Evolutionary conservation across 2,888 invertebrate species (phyloP), one percentile per base, ranked within the genome.

Genomic region (Rotaria macrura): DNA sequence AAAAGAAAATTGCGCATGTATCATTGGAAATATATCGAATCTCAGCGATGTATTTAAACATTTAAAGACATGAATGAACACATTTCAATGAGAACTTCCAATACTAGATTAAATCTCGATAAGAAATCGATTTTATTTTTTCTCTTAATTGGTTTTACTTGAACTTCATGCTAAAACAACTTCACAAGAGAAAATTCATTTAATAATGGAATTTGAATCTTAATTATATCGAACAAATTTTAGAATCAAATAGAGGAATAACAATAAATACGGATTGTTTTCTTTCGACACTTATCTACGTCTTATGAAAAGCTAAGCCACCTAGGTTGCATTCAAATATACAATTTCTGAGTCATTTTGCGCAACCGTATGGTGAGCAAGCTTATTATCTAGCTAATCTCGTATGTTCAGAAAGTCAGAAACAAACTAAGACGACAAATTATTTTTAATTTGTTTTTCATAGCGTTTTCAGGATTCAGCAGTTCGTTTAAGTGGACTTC

Each of bases 291-390:
- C 93, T 99, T 85, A 99, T 99, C 89, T 97, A 97, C 91, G 95
- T 98, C 47, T 95, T 99, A 20, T 92, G 99, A 79, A 97, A 97
- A 91, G 97, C 97, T 34, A 99, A 99, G 92, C 99, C 99, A 0
- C 97, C 98, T 0, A 93, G 97, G 2, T 93, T 99, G 40, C 96
- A 97, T 89, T 97, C 97, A 90, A 99, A 99, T 91, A 95, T 99
- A 85, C 95, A 97, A 91, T 99, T 94, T 91, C 95, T 99, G 88
- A 97, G 95, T 23, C 93, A 97, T 83, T 99, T 97, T 92, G 95
- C 96, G 25, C 79, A 79, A n/a, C 79, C 79, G 34, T 43, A 43
- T 79, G 79, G 79, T 43, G 79, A 79, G 43, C 79, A 79, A 79
- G 25, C n/a, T 43, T 79, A 79, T 14, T 79, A 79, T 79, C 43